Evolutionary conservation across 2,888 invertebrate species (phyloP).

Genomic region (Mactromeris polynyma): DNA sequence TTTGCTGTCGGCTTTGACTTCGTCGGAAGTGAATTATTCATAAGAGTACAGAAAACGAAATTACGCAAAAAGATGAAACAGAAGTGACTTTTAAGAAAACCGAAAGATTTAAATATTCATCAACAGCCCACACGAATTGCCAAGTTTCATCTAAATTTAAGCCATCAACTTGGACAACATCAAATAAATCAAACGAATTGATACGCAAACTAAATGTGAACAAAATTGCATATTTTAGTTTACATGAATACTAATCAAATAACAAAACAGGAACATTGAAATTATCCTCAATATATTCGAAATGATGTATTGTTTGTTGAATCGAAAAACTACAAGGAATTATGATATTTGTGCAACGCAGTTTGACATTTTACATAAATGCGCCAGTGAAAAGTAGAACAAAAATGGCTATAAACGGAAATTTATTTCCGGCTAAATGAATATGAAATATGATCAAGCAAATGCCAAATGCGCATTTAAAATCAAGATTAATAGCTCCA

Average conservation of each 20-base stretch:
- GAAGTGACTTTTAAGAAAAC: not conserved
- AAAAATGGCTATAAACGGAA: not conserved
- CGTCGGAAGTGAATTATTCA: not conserved
- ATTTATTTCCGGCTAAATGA: not conserved
- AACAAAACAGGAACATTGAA: not conserved
- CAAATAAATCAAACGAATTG: not conserved
- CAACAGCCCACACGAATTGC: not conserved
- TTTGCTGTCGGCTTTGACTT: not conserved
- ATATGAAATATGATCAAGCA: not conserved
- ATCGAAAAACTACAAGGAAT: not conserved
- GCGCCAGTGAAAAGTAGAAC: not conserved
- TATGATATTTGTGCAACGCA: not conserved
- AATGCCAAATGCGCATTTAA: not conserved
- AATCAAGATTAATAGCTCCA: not conserved
- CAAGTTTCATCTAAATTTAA: not conserved
- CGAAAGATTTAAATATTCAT: not conserved
- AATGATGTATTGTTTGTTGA: not conserved
- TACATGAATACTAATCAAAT: not conserved
- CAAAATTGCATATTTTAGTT: not conserved
- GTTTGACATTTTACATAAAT: conserved; percentile 6
- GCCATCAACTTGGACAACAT: not conserved
- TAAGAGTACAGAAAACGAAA: not conserved
- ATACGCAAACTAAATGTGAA: not conserved
- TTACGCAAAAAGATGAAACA: not conserved
- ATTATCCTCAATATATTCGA: not conserved